Conservation (phyloP, 2,888 invertebrate genomes). For the Athrips mouffetella region DNA sequence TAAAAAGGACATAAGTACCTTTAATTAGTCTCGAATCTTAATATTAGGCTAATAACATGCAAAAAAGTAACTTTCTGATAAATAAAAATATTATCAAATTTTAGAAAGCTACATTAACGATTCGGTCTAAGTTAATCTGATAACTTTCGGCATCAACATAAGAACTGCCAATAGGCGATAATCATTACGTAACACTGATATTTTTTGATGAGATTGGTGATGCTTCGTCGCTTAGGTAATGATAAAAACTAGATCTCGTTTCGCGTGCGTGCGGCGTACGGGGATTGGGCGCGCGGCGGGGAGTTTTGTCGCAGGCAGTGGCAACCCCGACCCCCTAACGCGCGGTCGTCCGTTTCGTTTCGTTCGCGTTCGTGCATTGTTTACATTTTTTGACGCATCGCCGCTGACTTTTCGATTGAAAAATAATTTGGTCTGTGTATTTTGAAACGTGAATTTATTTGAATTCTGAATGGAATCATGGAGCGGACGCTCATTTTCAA, state of each 20-base stretch:
- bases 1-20: too few relatives aligned
- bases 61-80: too few relatives aligned
- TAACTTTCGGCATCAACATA: neutral
- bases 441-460: slow-evolving; percentile 22
- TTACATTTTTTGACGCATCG: slow-evolving; percentile 56
- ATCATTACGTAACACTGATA: slow-evolving; percentile 29
- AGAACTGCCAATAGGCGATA: neutral
- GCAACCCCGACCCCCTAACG: slow-evolving; percentile 66
- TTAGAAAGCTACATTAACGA: too few relatives aligned
- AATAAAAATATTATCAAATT: too few relatives aligned
- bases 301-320: slow-evolving; percentile 57
- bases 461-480: slow-evolving; percentile 67
- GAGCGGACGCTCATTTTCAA: slow-evolving; percentile 72
- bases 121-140: too few relatives aligned
- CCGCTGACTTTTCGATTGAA: slow-evolving; percentile 17
- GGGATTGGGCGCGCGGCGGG: slow-evolving; percentile 27
- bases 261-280: slow-evolving; percentile 23
- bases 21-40: too few relatives aligned
- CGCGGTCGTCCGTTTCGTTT: slow-evolving; percentile 47
- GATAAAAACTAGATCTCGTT: slow-evolving; percentile 46
- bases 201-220: slow-evolving; percentile 28
- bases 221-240: slow-evolving; percentile 44
- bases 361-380: slow-evolving; percentile 60
- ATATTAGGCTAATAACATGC: too few relatives aligned
- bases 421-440: slow-evolving; percentile 2